Evolutionary conservation across 2,888 invertebrate genomes (phyloP).

Genomic region (Dryobota labecula): DNA sequence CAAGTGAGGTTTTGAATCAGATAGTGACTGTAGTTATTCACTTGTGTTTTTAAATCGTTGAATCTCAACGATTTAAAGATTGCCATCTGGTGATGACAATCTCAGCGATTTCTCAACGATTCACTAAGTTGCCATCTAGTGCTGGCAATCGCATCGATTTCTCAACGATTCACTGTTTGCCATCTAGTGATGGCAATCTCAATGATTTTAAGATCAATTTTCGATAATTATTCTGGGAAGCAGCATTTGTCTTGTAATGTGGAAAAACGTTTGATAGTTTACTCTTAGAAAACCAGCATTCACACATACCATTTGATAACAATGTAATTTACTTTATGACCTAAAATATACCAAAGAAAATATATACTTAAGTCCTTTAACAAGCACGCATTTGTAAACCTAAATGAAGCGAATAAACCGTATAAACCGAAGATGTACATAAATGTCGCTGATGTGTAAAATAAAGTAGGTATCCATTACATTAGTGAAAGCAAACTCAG

Average conservation of each 20-base stretch:
- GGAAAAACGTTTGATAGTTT: not conserved
- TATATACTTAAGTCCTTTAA: constrained; percentile 7
- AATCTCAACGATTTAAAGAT: not conserved
- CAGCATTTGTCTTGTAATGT: not conserved
- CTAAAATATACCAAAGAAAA: constrained; percentile 25
- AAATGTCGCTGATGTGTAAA: constrained; percentile 48
- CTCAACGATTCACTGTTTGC: no score
- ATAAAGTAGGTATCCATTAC: constrained; percentile 41
- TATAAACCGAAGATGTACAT: constrained; percentile 47
- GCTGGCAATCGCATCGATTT: no score
- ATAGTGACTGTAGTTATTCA: not conserved
- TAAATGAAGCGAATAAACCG: constrained; percentile 38
- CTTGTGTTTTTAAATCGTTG: not conserved
- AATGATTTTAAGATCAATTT: not conserved
- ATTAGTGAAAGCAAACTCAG: constrained; percentile 46
- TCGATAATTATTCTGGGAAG: not conserved
- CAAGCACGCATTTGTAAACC: constrained; percentile 34
- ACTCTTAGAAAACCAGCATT: not conserved
- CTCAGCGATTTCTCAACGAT: no score
- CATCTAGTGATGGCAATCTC: not conserved
- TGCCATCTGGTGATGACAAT: no score
- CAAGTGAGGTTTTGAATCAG: not conserved
- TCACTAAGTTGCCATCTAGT: no score
- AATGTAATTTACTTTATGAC: constrained; percentile 5
- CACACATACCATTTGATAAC: constrained; percentile 1